phyloP scores from a whole-genome alignment of 2,888 invertebrate species.

The Hirtodrosophila duncani region DNA sequence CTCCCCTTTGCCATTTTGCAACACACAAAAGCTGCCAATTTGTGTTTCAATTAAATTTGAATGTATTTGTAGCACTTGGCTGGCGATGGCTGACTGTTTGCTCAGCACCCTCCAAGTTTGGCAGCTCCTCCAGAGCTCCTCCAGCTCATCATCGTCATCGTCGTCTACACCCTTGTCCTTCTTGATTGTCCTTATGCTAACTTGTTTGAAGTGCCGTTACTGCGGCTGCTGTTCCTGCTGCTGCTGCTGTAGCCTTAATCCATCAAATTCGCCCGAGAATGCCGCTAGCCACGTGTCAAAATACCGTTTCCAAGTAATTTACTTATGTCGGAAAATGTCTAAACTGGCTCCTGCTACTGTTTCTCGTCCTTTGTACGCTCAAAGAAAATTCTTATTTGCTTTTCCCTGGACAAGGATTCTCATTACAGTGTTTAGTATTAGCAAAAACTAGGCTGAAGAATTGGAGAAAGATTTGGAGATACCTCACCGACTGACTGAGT shows the following conservation, averaged over 20 bases:
- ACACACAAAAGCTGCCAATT: slow-evolving; percentile 50
- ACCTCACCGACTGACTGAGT: no score
- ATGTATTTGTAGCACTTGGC: slow-evolving; percentile 44
- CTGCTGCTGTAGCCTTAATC: slow-evolving; percentile 23
- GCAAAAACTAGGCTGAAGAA: no score
- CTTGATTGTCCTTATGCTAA: no score
- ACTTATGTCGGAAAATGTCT: slow-evolving; percentile 43
- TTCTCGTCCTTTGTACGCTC: neutral
- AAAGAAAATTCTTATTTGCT: no score
- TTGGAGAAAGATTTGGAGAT: no score
- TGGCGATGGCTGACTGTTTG: slow-evolving; percentile 13
- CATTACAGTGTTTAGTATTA: no score
- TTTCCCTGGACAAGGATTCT: no score
- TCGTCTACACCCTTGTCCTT: slow-evolving; percentile 7
- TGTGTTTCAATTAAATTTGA: slow-evolving; percentile 55
- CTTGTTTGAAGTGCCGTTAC: no score
- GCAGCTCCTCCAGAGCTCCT: neutral
- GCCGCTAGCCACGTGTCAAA: slow-evolving; percentile 61
- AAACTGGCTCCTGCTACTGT: slow-evolving; percentile 13
- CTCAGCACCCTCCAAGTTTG: neutral
- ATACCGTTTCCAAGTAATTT: slow-evolving; percentile 62
- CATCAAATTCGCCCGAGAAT: slow-evolving; percentile 24
- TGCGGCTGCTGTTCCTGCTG: slow-evolving; percentile 13
- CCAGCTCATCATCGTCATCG: neutral
- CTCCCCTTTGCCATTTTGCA: slow-evolving; percentile 1